Base-by-base conservation (phyloP, 2,113 vertebrate genomes). In the Elanus axillaris region DNA sequence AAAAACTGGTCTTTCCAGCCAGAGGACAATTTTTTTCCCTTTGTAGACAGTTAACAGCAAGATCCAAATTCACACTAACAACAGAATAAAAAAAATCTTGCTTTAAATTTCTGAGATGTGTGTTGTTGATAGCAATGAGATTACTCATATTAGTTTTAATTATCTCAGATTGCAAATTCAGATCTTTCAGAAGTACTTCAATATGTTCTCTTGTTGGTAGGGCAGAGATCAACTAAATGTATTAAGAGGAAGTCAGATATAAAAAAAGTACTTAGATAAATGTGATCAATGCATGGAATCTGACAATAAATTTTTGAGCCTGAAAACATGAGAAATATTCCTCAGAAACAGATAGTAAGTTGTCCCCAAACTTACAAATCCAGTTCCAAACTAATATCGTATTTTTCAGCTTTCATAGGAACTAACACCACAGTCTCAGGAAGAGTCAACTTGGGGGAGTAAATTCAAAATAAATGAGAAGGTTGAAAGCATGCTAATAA, bases 371-470 rank as follows among this genome's bases (percentile, higher is more conserved):
- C 17, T 64, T 50, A 34, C 15, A 55, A 69, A n/a, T 9, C 32
- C n/a, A 55, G 2, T 11, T 64, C 43, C 53, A 75, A 63, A 66
- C 26, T 11, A 59, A 60, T 7, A 21, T 13, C 0, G 0, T 2
- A 21, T 47, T 87, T 86, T 52, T 67, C 76, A 56, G 1, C 11
- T 52, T 76, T 48, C 23, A 17, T 16, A 52, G 36, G 23, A 63
- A 47, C 27, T n/a, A n/a, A 78, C 47, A 74, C 12, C 5, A 7
- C n/a, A 26, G 9, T 14, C 10, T 32, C 2, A 29, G 1, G 0
- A 32, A 43, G 25, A 80, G 5, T 62, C 75, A 53, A 3, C 12
- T 3, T 7, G 11, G 22, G 22, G 58, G 58, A 90, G 29, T 7
- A 85, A 75, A 79, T 40, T 72, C 6, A 75, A 75, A 75, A 27